A percentile compares a stretch with the other conserved stretches of the same genome.
Conservation (phyloP, 2,888 invertebrate species). For the Apotomis betuletana region DNA sequence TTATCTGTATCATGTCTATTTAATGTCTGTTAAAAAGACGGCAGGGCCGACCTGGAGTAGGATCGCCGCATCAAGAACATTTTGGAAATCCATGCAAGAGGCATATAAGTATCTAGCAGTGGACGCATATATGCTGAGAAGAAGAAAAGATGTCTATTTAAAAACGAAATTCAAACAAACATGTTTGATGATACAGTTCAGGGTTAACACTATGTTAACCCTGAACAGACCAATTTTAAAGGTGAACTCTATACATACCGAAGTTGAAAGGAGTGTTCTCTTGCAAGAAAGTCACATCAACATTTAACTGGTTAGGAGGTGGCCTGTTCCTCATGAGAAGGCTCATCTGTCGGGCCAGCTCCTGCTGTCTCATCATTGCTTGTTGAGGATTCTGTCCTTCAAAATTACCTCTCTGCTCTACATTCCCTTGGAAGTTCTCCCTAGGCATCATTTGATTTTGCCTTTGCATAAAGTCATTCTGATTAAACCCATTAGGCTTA, state of each 20-base stretch:
- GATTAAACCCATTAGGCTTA: constrained; percentile 72
- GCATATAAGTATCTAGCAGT: too few species aligned
- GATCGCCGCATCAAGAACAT: too few species aligned
- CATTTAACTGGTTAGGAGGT: constrained; percentile 73
- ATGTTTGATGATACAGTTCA: too few species aligned
- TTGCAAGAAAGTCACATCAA: constrained; percentile 76
- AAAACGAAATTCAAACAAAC: too few species aligned
- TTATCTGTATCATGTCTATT: too few species aligned
- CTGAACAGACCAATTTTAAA: background rate
- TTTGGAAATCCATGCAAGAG: too few species aligned
- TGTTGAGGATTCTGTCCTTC: constrained; percentile 64
- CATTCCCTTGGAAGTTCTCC: constrained; percentile 59
- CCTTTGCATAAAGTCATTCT: constrained; percentile 68
- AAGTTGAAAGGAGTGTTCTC: constrained; percentile 75
- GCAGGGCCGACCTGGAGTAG: too few species aligned
- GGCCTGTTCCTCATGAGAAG: constrained; percentile 73
- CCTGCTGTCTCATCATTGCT: constrained; percentile 71
- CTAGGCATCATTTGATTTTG: constrained; percentile 65
- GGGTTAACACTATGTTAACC: too few species aligned
- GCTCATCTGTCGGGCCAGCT: constrained; percentile 75
- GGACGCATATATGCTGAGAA: too few species aligned
- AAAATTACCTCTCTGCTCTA: constrained; percentile 64
- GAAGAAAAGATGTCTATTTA: too few species aligned
- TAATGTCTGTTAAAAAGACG: too few species aligned
- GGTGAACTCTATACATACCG: constrained; percentile 58